Evolutionary conservation across 2,113 vertebrate species (phyloP).

Genomic region (Fulica atra): DNA sequence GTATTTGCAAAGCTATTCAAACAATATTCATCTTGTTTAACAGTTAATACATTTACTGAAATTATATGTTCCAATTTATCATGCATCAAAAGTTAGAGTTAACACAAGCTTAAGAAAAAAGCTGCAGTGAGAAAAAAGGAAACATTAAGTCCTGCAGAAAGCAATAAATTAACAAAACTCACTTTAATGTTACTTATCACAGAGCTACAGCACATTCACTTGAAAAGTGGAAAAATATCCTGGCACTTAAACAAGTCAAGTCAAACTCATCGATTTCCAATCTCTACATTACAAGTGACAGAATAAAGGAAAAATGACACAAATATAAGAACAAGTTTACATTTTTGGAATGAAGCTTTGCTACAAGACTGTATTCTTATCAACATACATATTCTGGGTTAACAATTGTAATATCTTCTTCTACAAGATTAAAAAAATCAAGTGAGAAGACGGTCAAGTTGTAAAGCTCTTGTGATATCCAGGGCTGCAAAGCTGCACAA

Average conservation of each 20-base stretch:
- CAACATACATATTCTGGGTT: not conserved
- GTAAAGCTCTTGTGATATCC: not conserved
- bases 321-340: not conserved
- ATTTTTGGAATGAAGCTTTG: not conserved
- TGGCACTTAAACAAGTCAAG: not conserved
- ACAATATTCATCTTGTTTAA: not conserved
- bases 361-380: not conserved
- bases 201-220: conserved; percentile 12
- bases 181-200: conserved; percentile 39
- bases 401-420: too few relatives aligned
- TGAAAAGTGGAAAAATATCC: conserved; percentile 7
- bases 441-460: not conserved
- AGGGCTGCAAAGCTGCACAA: not conserved
- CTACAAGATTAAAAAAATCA: not conserved
- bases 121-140: not conserved
- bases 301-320: not conserved
- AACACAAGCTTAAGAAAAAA: not conserved
- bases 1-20: not conserved
- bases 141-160: not conserved
- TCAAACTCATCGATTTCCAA: conserved; percentile 28
- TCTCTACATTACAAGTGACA: not conserved
- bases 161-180: not conserved
- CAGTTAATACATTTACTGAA: not conserved
- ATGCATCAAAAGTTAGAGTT: not conserved
- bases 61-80: not conserved